phyloP scores from a whole-genome alignment of 2,113 vertebrate genomes.

The Pampusana beccarii region DNA sequence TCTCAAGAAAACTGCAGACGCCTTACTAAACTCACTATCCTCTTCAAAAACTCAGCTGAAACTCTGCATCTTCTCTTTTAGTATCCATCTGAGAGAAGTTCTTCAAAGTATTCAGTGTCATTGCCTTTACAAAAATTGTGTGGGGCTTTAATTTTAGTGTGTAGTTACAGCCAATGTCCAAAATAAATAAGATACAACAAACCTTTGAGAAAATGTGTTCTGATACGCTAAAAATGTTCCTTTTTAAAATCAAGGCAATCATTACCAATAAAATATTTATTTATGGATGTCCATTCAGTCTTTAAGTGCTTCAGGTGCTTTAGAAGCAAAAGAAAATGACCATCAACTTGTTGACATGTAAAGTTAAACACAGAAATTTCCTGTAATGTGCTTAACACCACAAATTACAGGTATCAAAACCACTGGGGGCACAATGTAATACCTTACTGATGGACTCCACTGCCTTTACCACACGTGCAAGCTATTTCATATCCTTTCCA shows the following conservation, averaged over 20 bases:
- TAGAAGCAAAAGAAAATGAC: neutral
- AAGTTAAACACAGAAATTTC: neutral
- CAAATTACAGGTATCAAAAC: neutral
- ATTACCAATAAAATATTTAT: neutral
- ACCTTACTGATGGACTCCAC: rapidly evolving
- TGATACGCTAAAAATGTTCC: neutral
- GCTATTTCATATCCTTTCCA: neutral
- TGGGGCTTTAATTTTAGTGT: neutral
- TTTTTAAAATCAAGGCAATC: neutral
- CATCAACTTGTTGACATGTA: neutral
- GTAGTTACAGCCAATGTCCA: neutral
- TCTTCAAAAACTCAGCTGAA: neutral
- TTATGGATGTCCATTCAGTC: neutral
- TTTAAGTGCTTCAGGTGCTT: neutral
- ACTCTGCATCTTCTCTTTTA: neutral
- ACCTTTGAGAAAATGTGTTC: neutral
- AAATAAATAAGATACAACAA: neutral
- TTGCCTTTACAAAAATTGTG: neutral
- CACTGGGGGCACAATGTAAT: neutral
- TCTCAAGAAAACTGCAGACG: neutral
- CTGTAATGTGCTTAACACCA: neutral
- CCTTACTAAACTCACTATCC: neutral
- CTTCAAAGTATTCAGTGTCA: neutral
- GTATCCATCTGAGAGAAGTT: neutral
- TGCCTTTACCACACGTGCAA: neutral